phyloP scores from a whole-genome alignment of 2,888 invertebrate genomes.

The Hofmannophila pseudospretella region DNA sequence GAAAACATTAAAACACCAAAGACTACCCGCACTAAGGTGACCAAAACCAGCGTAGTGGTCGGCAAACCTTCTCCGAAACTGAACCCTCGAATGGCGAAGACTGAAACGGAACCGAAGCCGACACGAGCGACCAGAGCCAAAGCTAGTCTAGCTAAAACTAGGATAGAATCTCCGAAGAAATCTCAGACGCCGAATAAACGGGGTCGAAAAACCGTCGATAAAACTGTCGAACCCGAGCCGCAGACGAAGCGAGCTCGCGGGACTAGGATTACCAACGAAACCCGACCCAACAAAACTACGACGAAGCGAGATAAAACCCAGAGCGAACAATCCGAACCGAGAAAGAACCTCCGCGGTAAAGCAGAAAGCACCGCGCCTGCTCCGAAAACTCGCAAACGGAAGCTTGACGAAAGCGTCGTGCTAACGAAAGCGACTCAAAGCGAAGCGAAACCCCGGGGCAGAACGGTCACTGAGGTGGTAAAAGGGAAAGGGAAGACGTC shows the following conservation, averaged over 20 bases:
- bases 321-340: neutral
- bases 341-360: neutral
- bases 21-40: constrained; percentile 29
- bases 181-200: constrained; percentile 16
- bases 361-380: neutral
- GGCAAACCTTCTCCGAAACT: constrained; percentile 37
- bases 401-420: constrained; percentile 5
- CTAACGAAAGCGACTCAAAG: constrained; percentile 2
- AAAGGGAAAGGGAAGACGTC: no score
- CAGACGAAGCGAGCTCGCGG: constrained; percentile 18
- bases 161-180: constrained; percentile 26
- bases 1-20: constrained; percentile 31
- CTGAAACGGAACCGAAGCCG: neutral
- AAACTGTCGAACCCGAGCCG: constrained; percentile 12
- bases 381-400: constrained; percentile 4
- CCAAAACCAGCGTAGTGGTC: constrained; percentile 27
- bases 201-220: constrained; percentile 8
- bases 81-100: constrained; percentile 27
- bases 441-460: no score
- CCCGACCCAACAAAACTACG: neutral
- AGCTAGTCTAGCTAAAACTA: constrained; percentile 1
- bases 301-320: neutral
- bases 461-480: no score
- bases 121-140: neutral
- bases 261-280: constrained; percentile 12